Conservation (phyloP, 2,888 invertebrate species). For the Drosophila pullipes region DNA sequence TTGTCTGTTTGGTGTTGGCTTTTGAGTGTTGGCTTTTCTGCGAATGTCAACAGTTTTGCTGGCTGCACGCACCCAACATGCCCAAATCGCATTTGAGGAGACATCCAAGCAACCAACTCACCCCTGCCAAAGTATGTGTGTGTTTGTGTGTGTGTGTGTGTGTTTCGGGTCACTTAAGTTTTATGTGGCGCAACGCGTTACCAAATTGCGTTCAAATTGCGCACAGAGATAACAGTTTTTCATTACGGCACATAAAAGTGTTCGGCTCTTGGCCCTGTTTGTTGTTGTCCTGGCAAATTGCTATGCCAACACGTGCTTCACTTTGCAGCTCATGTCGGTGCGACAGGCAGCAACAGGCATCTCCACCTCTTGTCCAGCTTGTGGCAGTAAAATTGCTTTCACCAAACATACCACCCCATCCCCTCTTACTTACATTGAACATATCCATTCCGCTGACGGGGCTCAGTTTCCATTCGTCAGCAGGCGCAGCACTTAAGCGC, state of each 20-base stretch:
- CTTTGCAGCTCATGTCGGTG: conserved; percentile 74
- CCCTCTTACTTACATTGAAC: conserved; percentile 3
- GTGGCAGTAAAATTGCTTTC: conserved; percentile 46
- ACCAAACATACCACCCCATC: neutral
- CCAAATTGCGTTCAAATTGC: conserved; percentile 81
- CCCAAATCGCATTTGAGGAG: conserved; percentile 19
- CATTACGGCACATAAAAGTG: conserved; percentile 81
- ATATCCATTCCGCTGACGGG: conserved; percentile 24
- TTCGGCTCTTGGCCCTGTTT: conserved; percentile 46
- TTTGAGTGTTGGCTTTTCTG: conserved; percentile 59
- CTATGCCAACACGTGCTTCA: conserved; percentile 81
- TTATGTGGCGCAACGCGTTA: conserved; percentile 82
- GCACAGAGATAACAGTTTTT: conserved; percentile 80
- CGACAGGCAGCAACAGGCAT: conserved; percentile 58
- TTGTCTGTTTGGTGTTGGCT: conserved; percentile 34
- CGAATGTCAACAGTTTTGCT: conserved; percentile 76
- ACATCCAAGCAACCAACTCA: neutral
- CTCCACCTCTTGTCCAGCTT: conserved; percentile 49
- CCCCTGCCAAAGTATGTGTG: conserved; percentile 5
- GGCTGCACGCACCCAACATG: conserved; percentile 64
- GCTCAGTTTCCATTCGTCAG: conserved; percentile 35
- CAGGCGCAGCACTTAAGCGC: conserved; percentile 30
- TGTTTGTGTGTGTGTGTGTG: conserved; percentile 25
- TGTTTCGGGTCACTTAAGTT: conserved; percentile 81
- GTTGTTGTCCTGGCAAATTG: conserved; percentile 68